Percentiles rank a stretch among this genome's conserved stretches.
Conservation (phyloP, 1,140 invertebrate genomes). For the Papilio polyxenes region DNA sequence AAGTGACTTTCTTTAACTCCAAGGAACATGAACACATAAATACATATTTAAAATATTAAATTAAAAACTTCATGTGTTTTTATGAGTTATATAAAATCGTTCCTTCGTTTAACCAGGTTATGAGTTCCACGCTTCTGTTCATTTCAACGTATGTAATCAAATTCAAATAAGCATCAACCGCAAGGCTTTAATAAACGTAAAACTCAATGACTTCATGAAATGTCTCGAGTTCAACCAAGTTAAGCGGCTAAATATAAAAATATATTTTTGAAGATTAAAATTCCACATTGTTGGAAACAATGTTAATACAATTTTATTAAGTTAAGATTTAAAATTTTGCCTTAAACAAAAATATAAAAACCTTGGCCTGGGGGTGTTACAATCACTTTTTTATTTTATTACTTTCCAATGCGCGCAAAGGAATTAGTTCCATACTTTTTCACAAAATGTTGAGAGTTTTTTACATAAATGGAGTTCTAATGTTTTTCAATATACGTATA, state of each 20-base stretch:
- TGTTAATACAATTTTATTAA: neutral
- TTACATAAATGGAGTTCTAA: too few species aligned
- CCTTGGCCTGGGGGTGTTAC: too few species aligned
- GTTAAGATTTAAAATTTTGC: neutral
- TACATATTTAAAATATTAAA: neutral
- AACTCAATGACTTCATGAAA: constrained; percentile 24
- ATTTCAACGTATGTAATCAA: constrained; percentile 16
- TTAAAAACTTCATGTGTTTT: neutral
- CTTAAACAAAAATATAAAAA: too few species aligned
- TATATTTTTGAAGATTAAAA: neutral
- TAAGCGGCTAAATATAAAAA: neutral
- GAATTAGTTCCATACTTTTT: too few species aligned
- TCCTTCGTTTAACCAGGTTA: neutral
- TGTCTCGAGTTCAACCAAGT: neutral
- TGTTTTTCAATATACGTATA: too few species aligned
- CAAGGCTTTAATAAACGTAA: constrained; percentile 19
- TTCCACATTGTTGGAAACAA: neutral
- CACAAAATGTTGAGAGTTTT: too few species aligned
- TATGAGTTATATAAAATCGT: constrained; percentile 1
- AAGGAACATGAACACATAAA: neutral
- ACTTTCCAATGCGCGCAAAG: too few species aligned
- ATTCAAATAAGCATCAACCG: constrained; percentile 13
- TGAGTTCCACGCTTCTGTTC: constrained; percentile 17
- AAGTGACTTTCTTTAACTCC: too few species aligned
- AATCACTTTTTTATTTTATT: too few species aligned